These are phyloP conservation scores for chimpanzee (Pan troglodytes) DNA, from an alignment of 2,113 vertebrate species.

Conservation along the genomic window DNA sequence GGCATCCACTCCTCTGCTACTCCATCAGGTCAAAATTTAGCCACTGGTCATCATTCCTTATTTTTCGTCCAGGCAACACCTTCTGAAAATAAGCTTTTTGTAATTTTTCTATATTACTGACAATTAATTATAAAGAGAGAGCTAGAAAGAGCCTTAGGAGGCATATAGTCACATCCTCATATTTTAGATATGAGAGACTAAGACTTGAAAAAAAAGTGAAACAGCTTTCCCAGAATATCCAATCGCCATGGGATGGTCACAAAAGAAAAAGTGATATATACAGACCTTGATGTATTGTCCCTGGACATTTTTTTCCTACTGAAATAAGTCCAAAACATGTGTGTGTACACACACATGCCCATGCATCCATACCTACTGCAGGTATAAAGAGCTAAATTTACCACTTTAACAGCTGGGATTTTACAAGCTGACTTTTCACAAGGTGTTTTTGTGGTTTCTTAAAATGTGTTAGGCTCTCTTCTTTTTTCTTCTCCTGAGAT, in stretches of 20 bases:
- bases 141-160: background rate
- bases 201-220: constrained; percentile 49
- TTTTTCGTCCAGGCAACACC: background rate
- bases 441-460: constrained; percentile 74
- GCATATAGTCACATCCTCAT: constrained; percentile 46
- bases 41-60: background rate
- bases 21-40: constrained; percentile 11
- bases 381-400: constrained; percentile 77
- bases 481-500: constrained; percentile 15
- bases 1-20: background rate
- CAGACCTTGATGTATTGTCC: constrained; percentile 14
- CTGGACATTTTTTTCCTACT: constrained; percentile 34
- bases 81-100: constrained; percentile 47
- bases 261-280: constrained; percentile 34
- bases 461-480: constrained; percentile 69
- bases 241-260: background rate
- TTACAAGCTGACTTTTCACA: constrained; percentile 77
- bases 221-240: constrained; percentile 49
- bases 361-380: constrained; percentile 49
- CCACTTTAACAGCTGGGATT: constrained; percentile 70
- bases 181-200: constrained; percentile 63
- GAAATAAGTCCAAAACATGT: constrained; percentile 57
- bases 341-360: background rate
- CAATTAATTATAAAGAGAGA: constrained; percentile 56
- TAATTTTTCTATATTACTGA: constrained; percentile 43